Evolutionary conservation across 2,113 vertebrate genomes (phyloP), one percentile per base, ranked within the genome.

Genomic region (Colistium nudipinnis): DNA sequence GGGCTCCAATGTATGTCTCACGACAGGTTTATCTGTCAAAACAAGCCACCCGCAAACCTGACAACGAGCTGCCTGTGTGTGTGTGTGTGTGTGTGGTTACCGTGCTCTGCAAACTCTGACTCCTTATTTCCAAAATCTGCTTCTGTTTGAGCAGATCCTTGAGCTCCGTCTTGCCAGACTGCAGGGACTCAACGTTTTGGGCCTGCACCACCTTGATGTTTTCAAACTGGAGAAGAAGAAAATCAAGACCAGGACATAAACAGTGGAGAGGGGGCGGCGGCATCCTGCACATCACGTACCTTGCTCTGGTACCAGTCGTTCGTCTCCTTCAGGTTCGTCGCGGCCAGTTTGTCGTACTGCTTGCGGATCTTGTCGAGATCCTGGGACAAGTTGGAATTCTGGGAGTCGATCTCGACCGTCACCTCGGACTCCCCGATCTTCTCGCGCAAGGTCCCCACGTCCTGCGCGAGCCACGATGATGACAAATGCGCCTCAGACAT

Each of bases 291-390:
- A 14, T 25, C 0, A 3, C 35, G 0, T 64, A 91, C 94, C 92
- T 91, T 93, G 35, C n/a, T 87, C 56, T 88, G 80, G 85, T 93
- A 93, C 87, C 94, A 92, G 0, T 91, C 87, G 3, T 95, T 87
- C 0, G 92, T 90, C 0, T 95, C 94, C 36, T 84, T 88, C 14
- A 84, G 83, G 86, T 93, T 95, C 84, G 90, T 94, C 70, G 87
- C 62, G 0, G 90, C 93, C 2, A 93, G 68, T 48, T 92, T 90
- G 14, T 95, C 92, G 0, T 95, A 95, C 76, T 94, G 86, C 10
- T 1, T 44, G 0, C 93, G 91, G 76, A 94, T 91, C 36, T 89
- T 91, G 2, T 90, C 82, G 36, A 96, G 78, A 6, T 77, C 74
- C 3, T 91, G 86, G 0, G 76, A 87, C 86, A 95, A 84, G 79